phyloP scores from a whole-genome alignment of 2,888 invertebrate species.

The Lagria hirta region DNA sequence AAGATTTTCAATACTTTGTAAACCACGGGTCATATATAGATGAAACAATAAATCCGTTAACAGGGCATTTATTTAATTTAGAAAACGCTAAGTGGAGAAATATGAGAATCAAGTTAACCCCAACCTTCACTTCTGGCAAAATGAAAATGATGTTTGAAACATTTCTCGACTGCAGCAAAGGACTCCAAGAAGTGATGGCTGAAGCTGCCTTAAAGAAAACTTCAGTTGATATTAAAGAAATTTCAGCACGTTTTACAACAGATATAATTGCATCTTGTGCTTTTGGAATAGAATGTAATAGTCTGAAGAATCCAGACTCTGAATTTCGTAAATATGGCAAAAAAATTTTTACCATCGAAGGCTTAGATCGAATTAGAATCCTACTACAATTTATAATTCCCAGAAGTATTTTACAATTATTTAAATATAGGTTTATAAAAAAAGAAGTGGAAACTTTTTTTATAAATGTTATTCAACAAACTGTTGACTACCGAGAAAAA shows the following conservation, averaged over 20 bases:
- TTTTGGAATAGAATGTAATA: constrained; percentile 62
- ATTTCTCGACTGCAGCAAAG: constrained; percentile 40
- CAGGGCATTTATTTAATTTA: constrained; percentile 31
- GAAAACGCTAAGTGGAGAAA: constrained; percentile 25
- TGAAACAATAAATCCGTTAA: constrained; percentile 38
- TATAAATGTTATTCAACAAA: constrained; percentile 43
- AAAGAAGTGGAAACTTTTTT: constrained; percentile 52
- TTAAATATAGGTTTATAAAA: constrained; percentile 33
- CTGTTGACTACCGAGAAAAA: constrained; percentile 48
- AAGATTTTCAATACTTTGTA: constrained; percentile 45
- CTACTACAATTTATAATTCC: constrained; percentile 28
- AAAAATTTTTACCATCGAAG: constrained; percentile 34
- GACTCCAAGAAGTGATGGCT: constrained; percentile 39
- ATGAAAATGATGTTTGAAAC: constrained; percentile 50
- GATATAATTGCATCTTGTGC: constrained; percentile 59
- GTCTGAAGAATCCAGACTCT: constrained; percentile 57
- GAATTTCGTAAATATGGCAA: constrained; percentile 47
- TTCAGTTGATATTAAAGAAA: constrained; percentile 52
- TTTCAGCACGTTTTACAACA: constrained; percentile 54
- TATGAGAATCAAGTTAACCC: constrained; percentile 28
- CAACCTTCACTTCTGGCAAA: constrained; percentile 47
- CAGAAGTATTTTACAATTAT: constrained; percentile 18
- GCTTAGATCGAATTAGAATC: constrained; percentile 17
- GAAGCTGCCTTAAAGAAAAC: constrained; percentile 27
- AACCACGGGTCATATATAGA: constrained; percentile 39